Evolutionary conservation across 1,140 invertebrate species (phyloP).

Genomic region (Drosophila nannoptera): DNA sequence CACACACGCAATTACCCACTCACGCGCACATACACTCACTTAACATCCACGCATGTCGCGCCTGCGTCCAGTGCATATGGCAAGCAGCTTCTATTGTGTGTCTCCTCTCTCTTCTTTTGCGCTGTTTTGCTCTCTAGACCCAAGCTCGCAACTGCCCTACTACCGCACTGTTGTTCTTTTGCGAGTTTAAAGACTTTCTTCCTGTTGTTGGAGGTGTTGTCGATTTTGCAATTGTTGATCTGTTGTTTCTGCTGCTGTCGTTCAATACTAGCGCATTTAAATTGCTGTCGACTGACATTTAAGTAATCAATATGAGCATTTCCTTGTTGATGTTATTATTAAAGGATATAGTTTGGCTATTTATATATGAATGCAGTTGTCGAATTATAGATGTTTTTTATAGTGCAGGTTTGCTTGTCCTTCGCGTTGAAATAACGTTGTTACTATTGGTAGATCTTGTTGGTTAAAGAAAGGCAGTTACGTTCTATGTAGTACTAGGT

Average conservation of each 20-base stretch:
- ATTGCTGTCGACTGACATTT: slow-evolving; percentile 58
- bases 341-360: slow-evolving; percentile 15
- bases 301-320: slow-evolving; percentile 66
- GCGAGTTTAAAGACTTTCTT: slow-evolving; percentile 41
- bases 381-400: slow-evolving; percentile 10
- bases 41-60: slow-evolving; percentile 58
- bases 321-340: slow-evolving; percentile 23
- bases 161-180: slow-evolving; percentile 16
- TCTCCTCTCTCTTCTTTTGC: neutral
- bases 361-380: neutral
- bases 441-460: slow-evolving; percentile 24
- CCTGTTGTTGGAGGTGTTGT: slow-evolving; percentile 9
- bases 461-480: slow-evolving; percentile 50
- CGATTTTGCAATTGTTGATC: slow-evolving; percentile 5
- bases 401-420: slow-evolving; percentile 17
- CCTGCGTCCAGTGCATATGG: slow-evolving; percentile 63
- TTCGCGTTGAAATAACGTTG: slow-evolving; percentile 10
- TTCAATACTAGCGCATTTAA: slow-evolving; percentile 22
- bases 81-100: slow-evolving; percentile 19
- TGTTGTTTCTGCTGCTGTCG: slow-evolving; percentile 31
- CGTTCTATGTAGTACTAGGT: slow-evolving; percentile 64
- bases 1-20: slow-evolving; percentile 31
- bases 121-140: neutral
- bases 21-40: slow-evolving; percentile 49
- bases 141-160: slow-evolving; percentile 12